Evolutionary conservation across 2,797 vertebrate genomes (phyloP), one percentile per base, ranked within the genome.

Genomic region (Falco rusticolus): DNA sequence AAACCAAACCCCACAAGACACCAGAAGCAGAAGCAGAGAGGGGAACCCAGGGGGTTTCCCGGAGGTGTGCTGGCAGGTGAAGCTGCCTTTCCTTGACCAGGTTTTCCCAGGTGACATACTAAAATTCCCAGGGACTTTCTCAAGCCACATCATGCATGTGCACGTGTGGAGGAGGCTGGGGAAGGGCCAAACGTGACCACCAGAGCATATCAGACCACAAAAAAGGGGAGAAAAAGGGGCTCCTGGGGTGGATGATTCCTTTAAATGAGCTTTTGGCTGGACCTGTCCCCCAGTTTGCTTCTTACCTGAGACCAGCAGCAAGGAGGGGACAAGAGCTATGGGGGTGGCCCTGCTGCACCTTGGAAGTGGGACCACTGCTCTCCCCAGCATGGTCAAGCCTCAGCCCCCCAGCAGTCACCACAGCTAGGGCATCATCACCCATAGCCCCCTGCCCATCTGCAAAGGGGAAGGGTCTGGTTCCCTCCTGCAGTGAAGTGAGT

Each of bases 131-230:
- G 28, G 26, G 19, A 87, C 16, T 60, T 78, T 75, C 29, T 31
- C 10, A 3, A 3, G 28, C 31, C 72, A 71, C 0, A 1, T 9
- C 5, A 1, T 25, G 8, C 13, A 22, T 6, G 13, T 31, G 16
- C 56, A 74, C 8, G 13, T 13, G 47, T 1, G 6, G 9, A 70
- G 25, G 7, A 72, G 13, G 18, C 5, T 6, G 20, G 9, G 41
- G 9, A 57, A 76, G 24, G 29, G n/a, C 24, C n/a, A 84, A 5
- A 15, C 88, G 22, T 88, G 71, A 81, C 34, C 43, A 79, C 9
- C 6, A 3, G 4, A 8, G 37, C 28, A 75, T 5, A 75, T 2
- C 1, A 3, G 41, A 53, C 57, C 28, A 64, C 26, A 47, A 48
- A 78, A 92, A 88, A 59, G 2, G 2, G 11, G 12, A 75, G 9